These are phyloP conservation scores for Corvus cornix DNA, from an alignment of 2,113 vertebrate genomes.

Conservation along the genomic window DNA sequence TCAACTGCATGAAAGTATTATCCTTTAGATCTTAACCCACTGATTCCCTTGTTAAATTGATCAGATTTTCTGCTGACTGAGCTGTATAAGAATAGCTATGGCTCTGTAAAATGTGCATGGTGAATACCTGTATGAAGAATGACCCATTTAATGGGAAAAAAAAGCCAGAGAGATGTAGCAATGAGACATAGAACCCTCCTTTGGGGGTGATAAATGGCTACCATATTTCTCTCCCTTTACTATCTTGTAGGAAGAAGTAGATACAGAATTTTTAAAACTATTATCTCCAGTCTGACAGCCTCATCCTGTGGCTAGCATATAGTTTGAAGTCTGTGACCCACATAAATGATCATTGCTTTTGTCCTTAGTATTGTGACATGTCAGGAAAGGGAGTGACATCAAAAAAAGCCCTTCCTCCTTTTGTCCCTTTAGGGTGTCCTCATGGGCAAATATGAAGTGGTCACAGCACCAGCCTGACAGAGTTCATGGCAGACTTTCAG, in stretches of 20 bases:
- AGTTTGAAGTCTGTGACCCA: not conserved
- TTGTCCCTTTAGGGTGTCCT: not conserved
- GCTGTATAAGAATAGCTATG: not conserved
- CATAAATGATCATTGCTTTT: not conserved
- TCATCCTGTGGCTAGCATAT: not conserved
- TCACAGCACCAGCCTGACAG: not conserved
- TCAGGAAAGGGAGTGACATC: not conserved
- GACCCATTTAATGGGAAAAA: not conserved
- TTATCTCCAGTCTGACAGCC: not conserved
- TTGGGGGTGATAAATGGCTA: not conserved
- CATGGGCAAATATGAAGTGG: not conserved
- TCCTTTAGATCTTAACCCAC: not conserved
- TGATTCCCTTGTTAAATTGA: not conserved
- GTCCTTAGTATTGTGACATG: not conserved
- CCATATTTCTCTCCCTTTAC: not conserved
- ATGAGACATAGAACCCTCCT: not conserved
- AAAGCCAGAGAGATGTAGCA: not conserved
- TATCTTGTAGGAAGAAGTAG: not conserved
- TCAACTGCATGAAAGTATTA: not conserved
- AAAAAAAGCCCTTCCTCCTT: not conserved
- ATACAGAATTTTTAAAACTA: not conserved
- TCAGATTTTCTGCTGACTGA: not conserved
- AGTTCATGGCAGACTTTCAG: not conserved
- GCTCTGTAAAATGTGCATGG: not conserved
- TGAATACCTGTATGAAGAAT: not conserved